Evolutionary conservation across 1,140 invertebrate species (phyloP).

Genomic region (Leucophenga varia): DNA sequence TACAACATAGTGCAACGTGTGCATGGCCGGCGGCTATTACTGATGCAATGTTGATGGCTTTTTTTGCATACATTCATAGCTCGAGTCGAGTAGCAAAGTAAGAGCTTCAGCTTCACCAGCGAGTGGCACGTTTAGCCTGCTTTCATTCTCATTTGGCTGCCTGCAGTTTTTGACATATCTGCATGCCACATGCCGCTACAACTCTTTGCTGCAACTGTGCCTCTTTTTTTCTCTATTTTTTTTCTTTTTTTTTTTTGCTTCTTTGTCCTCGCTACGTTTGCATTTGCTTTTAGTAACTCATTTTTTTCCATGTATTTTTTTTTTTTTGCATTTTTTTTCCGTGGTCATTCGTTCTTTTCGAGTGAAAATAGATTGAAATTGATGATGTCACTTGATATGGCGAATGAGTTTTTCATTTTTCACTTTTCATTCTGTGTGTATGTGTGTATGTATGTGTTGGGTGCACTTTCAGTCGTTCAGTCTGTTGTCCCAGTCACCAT

Average conservation of each 20-base stretch:
- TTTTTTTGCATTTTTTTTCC: constrained; percentile 2
- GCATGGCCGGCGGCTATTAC: too few relatives aligned
- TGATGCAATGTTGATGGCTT: constrained; percentile 42
- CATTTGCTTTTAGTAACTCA: too few relatives aligned
- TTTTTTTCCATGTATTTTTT: neutral
- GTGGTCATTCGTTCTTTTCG: constrained; percentile 1
- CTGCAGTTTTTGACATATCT: too few relatives aligned
- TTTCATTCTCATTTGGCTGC: constrained; percentile 12
- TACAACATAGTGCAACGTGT: too few relatives aligned
- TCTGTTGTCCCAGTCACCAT: too few relatives aligned
- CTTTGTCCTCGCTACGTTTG: constrained; percentile 11
- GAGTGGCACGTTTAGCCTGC: constrained; percentile 7
- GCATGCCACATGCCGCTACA: too few relatives aligned
- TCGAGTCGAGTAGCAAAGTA: constrained; percentile 3
- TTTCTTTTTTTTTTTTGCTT: constrained; percentile 2
- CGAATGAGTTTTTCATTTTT: constrained; percentile 55
- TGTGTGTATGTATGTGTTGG: constrained; percentile 3
- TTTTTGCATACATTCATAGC: constrained; percentile 17
- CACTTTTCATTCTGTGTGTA: constrained; percentile 24
- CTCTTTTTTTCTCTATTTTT: too few relatives aligned
- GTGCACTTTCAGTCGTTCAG: too few relatives aligned
- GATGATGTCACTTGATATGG: constrained; percentile 55
- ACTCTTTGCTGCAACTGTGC: too few relatives aligned
- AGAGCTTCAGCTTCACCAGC: constrained; percentile 8
- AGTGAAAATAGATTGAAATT: constrained; percentile 51